These are phyloP conservation scores for Tenthredo amoena DNA, from an alignment of 2,888 invertebrate genomes.

Conservation along the genomic window DNA sequence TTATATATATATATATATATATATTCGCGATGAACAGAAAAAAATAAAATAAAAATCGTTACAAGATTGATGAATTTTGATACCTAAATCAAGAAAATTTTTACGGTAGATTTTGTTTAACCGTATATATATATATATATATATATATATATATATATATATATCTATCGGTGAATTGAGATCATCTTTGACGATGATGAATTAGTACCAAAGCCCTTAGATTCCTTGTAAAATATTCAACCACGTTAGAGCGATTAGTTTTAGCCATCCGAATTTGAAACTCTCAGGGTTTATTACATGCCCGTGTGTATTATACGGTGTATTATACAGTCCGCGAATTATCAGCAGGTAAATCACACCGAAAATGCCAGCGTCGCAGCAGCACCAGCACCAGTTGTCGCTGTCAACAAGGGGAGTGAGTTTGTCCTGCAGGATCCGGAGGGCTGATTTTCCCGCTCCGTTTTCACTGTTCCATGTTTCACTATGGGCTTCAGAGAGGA, in stretches of 20 bases:
- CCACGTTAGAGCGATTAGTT: no score
- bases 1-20: not conserved
- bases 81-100: no score
- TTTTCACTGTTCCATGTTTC: conserved; percentile 4
- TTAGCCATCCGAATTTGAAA: conserved; percentile 4
- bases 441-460: conserved; percentile 14
- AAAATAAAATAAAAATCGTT: not conserved
- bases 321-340: conserved; percentile 10
- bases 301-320: not conserved
- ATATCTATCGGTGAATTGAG: no score
- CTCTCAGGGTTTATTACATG: conserved; percentile 28
- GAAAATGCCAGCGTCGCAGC: not conserved
- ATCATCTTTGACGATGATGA: not conserved
- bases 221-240: not conserved
- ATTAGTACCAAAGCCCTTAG: not conserved
- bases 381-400: not conserved
- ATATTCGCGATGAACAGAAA: not conserved
- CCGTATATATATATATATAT: no score
- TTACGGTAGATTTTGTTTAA: no score
- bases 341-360: conserved; percentile 19
- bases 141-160: no score
- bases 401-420: conserved; percentile 28
- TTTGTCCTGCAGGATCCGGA: conserved; percentile 25
- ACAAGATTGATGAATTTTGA: not conserved
- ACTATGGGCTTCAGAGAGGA: not conserved